Conservation (phyloP, 2,888 invertebrate genomes). For the Eilema caniola region DNA sequence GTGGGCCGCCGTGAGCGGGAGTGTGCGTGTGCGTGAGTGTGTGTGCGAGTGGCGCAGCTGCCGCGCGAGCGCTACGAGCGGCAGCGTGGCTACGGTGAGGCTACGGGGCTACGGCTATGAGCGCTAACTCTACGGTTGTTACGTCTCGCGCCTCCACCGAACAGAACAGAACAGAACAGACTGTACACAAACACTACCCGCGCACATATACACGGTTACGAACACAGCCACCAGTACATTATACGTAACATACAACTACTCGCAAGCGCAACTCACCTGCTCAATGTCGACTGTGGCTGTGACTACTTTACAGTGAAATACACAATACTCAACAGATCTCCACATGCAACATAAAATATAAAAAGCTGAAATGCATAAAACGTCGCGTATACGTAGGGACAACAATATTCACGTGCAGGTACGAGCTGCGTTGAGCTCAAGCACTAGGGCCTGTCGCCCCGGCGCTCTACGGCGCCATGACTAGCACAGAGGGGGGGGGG, state of each 20-base stretch:
- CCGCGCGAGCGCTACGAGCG: conserved; percentile 11
- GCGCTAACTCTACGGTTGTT: conserved; percentile 13
- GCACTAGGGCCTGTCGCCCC: too few relatives aligned
- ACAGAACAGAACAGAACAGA: background rate
- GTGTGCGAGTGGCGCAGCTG: conserved; percentile 20
- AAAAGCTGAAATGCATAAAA: background rate
- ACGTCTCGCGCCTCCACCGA: conserved; percentile 14
- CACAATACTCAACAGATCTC: background rate
- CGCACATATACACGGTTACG: conserved; percentile 8
- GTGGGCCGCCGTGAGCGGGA: conserved; percentile 15
- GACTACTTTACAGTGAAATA: background rate
- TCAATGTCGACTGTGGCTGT: background rate
- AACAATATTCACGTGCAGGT: background rate
- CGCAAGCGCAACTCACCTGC: background rate
- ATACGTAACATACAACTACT: background rate
- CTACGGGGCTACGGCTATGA: conserved; percentile 14
- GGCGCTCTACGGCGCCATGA: too few relatives aligned
- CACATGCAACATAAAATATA: background rate
- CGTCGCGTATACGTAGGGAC: background rate
- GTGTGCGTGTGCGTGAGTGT: conserved; percentile 25
- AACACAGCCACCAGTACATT: background rate
- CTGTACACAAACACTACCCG: conserved; percentile 13
- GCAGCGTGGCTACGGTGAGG: conserved; percentile 19
- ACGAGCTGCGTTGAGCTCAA: background rate
- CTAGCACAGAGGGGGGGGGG: too few relatives aligned